Base-by-base conservation (phyloP, 1,140 invertebrate genomes). In the Halyomorpha halys region DNA sequence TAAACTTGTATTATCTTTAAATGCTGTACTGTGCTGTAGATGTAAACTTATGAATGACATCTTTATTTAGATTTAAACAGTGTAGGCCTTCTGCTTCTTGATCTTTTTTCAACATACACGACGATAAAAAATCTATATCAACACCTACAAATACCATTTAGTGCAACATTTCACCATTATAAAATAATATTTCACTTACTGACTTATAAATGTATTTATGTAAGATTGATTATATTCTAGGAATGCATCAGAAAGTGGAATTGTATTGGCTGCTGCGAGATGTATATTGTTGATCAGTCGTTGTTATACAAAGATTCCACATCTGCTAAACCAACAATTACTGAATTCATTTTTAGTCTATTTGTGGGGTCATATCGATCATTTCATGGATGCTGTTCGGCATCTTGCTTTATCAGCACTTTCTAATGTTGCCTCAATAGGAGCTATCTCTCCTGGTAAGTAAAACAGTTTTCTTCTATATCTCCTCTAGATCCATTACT, bases 371-470 rank as follows among this genome's bases (percentile, higher is more conserved):
- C 75, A 80, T 67, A 69, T 82, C 8, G 74, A 82, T 30, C 76
- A 81, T 67, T 72, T 78, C 66, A 76, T 82, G 66, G 81, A 82
- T 69, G 78, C 77, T 45, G 78, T 82, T n/a, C 71, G 79, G 1
- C 80, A 83, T 70, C 71, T 81, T 19, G 71, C 74, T 6, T 74
- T 72, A 3, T 74, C 77, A 63, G 67, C 76, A 3, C 64, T 80
- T 19, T 68, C 63, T 6, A 74, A 76, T 65, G 70, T 80, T 27
- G 70, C 79, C 0, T 39, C 19, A 21, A 18, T 67, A 44, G 54
- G 49, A 15, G 18, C 61, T 44, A 59, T 44, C 15, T 25, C 39
- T 63, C 25, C 18, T 62, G 34, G 64, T 59, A 66, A 54, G 21
- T 19, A 45, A 45, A 59, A 44, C n/a, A 18, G 1, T 34, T 21